phyloP scores from a whole-genome alignment of 2,113 vertebrate genomes.

The Melanostigma gelatinosum region DNA sequence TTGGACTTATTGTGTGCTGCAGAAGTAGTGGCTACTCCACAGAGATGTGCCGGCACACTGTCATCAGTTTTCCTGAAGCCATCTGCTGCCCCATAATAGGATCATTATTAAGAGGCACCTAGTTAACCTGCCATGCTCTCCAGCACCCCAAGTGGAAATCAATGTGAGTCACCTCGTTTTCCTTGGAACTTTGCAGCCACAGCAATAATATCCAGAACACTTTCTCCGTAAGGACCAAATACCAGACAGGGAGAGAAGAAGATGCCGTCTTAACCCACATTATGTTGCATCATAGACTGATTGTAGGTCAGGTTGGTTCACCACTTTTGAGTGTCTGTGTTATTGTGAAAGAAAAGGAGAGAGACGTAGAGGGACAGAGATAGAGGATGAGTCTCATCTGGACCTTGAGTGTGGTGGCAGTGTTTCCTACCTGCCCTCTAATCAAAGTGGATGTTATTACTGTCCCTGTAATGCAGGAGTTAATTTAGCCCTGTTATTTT shows the following conservation, averaged over 20 bases:
- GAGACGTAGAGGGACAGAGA: constrained; percentile 12
- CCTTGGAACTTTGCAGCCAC: constrained; percentile 55
- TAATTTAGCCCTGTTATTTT: constrained; percentile 79
- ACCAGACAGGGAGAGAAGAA: constrained; percentile 69
- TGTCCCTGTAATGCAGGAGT: constrained; percentile 60
- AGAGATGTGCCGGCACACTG: constrained; percentile 64
- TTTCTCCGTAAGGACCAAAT: constrained; percentile 77
- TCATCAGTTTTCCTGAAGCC: constrained; percentile 72
- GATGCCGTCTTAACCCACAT: constrained; percentile 61
- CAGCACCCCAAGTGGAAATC: constrained; percentile 76
- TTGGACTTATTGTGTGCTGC: constrained; percentile 45
- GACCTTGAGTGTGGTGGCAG: constrained; percentile 51
- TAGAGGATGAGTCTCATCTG: constrained; percentile 57
- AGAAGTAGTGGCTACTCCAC: constrained; percentile 59
- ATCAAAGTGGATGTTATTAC: constrained; percentile 49
- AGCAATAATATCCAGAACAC: constrained; percentile 59
- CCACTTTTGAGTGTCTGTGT: constrained; percentile 49
- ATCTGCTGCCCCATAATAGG: constrained; percentile 74
- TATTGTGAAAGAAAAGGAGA: constrained; percentile 31
- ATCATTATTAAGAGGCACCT: constrained; percentile 79
- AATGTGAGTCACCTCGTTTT: constrained; percentile 70
- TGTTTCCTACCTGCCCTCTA: constrained; percentile 59
- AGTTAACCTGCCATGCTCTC: constrained; percentile 77
- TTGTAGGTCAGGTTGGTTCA: constrained; percentile 66
- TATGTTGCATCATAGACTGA: constrained; percentile 68